Base-by-base conservation (phyloP, 1,140 invertebrate species). In the Trichonephila clavata region DNA sequence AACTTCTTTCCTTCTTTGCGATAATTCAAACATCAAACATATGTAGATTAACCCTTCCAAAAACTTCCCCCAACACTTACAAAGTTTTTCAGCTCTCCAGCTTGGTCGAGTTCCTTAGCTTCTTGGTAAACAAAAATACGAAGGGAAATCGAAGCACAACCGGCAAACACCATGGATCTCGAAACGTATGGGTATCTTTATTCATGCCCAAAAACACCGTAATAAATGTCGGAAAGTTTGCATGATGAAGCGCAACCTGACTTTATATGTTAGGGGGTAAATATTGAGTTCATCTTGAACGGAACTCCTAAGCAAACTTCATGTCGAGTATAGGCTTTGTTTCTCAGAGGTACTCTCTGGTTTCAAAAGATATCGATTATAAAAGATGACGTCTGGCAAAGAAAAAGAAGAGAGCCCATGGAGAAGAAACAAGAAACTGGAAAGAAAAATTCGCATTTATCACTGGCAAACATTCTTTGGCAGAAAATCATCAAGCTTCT, bases 401-500 rank as follows among this genome's bases (percentile, higher is more conserved):
- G 50, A 50, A 50, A 50, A 50, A 59, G 60, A 50, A 50, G 50
- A 50, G 50, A 13, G 10, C 50, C 50, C 50, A 13, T 50, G 50
- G 50, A 50, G 50, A 81, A 84, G 77, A 84, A 80, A 24, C 16
- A 50, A 81, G 80, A 92, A 92, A 92, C 90, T 65, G 84, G 88
- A 80, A 43, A 68, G 63, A 90, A 80, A 92, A 92, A 50, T 92
- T 61, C 60, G 50, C 90, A 92, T 92, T 92, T 92, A 92, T 92
- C 90, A 92, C 80, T 83, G 39, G 80, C 68, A 90, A 90, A 90
- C 88, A 84, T 92, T 84, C 90, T 84, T 84, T 92, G 90, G 90
- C 90, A 92, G 90, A 92, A 92, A 92, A 92, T 92, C 71, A 92
- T 92, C 90, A 83, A 92, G 80, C 90, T 84, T 39, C 27, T 77